Percentiles rank a stretch among this genome's conserved stretches.
phyloP scores from a whole-genome alignment of 1,140 invertebrate genomes.

The Bombus affinis region DNA sequence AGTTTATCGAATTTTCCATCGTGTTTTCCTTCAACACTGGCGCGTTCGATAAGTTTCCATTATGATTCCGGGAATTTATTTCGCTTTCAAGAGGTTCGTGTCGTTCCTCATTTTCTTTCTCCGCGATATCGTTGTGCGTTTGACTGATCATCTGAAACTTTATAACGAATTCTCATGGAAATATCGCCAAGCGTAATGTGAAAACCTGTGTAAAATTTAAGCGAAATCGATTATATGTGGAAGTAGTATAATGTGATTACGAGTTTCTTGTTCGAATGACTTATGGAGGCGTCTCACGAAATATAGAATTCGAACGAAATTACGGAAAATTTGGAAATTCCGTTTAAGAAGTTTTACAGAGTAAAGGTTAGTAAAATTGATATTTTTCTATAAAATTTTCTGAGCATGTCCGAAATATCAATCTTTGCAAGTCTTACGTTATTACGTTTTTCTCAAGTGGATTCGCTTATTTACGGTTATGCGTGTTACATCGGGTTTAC shows the following conservation, averaged over 20 bases:
- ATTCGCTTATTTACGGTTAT: slow-evolving; percentile 2
- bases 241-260: not conserved
- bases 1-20: too few species aligned
- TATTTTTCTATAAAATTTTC: not conserved
- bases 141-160: slow-evolving; percentile 16
- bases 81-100: not conserved
- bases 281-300: not conserved
- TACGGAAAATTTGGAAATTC: not conserved
- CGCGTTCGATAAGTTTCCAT: not conserved
- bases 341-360: not conserved
- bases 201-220: not conserved
- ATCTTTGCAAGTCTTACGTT: not conserved
- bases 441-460: not conserved
- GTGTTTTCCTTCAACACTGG: not conserved
- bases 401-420: not conserved
- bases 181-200: not conserved
- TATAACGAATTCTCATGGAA: not conserved
- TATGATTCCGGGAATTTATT: not conserved
- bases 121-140: not conserved
- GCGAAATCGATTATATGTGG: not conserved
- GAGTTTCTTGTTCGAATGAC: not conserved
- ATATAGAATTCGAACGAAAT: not conserved
- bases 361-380: slow-evolving; percentile 1
- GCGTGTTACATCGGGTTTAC: not conserved
- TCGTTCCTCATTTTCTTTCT: not conserved